Evolutionary conservation across 2,888 invertebrate genomes (phyloP).

Genomic region (Cantharis lateralis): DNA sequence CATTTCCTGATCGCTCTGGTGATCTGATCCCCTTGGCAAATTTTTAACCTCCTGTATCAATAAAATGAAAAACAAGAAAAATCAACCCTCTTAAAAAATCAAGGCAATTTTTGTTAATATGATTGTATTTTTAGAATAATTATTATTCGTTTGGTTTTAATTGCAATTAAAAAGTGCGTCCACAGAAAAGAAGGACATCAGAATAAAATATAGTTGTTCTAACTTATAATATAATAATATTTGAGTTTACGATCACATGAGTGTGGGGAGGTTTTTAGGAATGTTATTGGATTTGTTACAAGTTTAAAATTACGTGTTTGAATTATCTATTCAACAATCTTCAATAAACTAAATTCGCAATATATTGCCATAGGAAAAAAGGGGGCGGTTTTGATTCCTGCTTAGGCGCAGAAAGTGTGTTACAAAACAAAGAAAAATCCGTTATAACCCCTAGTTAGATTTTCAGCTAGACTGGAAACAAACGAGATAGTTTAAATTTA

Average conservation of each 20-base stretch:
- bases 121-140: background rate
- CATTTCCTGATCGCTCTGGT: background rate
- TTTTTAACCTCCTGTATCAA: background rate
- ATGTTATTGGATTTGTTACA: background rate
- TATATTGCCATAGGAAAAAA: slow-evolving; percentile 18
- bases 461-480: slow-evolving; percentile 43
- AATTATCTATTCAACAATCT: slow-evolving; percentile 18
- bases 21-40: background rate
- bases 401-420: slow-evolving; percentile 21
- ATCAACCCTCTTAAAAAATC: too few species aligned
- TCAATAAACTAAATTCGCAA: slow-evolving; percentile 20
- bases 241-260: background rate
- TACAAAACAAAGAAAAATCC: slow-evolving; percentile 26
- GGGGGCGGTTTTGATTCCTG: slow-evolving; percentile 18
- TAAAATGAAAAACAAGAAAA: background rate
- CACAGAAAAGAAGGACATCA: background rate
- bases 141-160: background rate
- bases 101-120: background rate
- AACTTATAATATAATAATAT: too few species aligned
- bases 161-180: background rate
- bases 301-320: slow-evolving; percentile 5
- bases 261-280: background rate
- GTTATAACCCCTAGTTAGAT: slow-evolving; percentile 38
- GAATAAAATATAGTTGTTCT: background rate
- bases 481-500: slow-evolving; percentile 44